Evolutionary conservation across 2,888 invertebrate species (phyloP), one percentile per base, ranked within the genome.

Genomic region (Gymnocheta viridis): DNA sequence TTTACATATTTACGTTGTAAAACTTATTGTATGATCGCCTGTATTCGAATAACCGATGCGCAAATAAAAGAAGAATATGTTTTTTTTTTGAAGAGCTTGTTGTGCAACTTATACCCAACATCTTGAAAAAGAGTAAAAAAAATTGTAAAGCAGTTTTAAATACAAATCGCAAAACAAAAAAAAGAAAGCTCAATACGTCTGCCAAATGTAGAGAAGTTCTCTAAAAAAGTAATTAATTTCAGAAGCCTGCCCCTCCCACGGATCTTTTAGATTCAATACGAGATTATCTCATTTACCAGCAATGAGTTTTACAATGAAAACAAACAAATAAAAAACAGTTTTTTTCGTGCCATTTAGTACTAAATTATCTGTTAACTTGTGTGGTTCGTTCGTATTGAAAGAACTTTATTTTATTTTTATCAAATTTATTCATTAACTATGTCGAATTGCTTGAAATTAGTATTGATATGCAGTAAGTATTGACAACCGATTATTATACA

Each of bases 261-360:
- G 9, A 29, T 47, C 32, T 60, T 47, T 58, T 17, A 17, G 56
- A 47, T 47, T 22, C 56, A 58, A 66, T 51, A 44, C 24, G 67
- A 73, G 60, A 79, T 82, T 70, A 79, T 83, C 80, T 84, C 80
- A 80, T 72, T 62, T 4, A 47, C n/a, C 38, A 58, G 22, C 51
- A 58, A 41, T 47, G 58, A 66, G 44, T 74, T 64, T 64, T 69
- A 14, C 69, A 73, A 35, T 62, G 12, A 66, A 79, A 22, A 66
- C 7, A 54, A 38, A 29, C 32, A 72, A 56, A 41, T 47, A 19
- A 60, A 58, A 67, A 44, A 19, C 4, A 6, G 62, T 54, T 44
- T 72, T 44, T 38, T 44, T 64, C 49, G 51, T n/a, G n/a, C 74
- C 51, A 69, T 81, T 84, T 81, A 84, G 84, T 84, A 62, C 44